Evolutionary conservation across 2,888 invertebrate genomes (phyloP), one percentile per base, ranked within the genome.

Genomic region (Hyalella azteca): DNA sequence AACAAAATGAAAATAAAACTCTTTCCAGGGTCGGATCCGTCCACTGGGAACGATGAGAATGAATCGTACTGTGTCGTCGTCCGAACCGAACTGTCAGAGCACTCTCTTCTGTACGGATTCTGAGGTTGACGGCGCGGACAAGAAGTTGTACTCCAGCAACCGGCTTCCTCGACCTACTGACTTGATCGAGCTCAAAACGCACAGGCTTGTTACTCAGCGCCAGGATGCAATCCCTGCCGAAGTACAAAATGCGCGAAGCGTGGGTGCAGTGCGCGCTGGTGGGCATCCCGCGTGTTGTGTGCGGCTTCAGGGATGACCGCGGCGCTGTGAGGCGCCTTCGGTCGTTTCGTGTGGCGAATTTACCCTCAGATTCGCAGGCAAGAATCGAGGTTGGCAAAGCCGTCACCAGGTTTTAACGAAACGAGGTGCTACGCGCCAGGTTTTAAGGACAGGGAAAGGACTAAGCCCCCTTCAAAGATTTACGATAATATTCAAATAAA

Each of bases 201-300:
- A 45, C 11, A 45, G 19, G 45, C 13, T n/a, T 11, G 45, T 19
- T 19, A 1, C 45, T n/a, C n/a, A n/a, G 11, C 13, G 45, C 11
- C 45, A 11, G 19, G 19, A 3, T 15, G 45, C 45, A 45, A 3
- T 11, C 11, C 13, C 45, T 45, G 1, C 1, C 45, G 1, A 45
- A 45, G 45, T 45, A 15, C 45, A 45, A 45, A 45, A 11, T 45
- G 45, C 85, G 89, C 5, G 93, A 92, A 86, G 94, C 94, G 93
- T 95, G 94, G 94, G 91, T 92, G 78, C 94, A 95, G 87, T 92
- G 92, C 77, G 93, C 92, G 87, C 89, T 94, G 40, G 91, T 91
- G 59, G 93, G 93, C 7, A 90, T 94, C 77, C 89, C 91, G 39
- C 90, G 90, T 84, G 90, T 94, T 80, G 87, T 93, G 26, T 91